Percentiles rank a stretch among this genome's conserved stretches.
phyloP scores from a whole-genome alignment of 2,888 invertebrate genomes.

The Catocala nupta region DNA sequence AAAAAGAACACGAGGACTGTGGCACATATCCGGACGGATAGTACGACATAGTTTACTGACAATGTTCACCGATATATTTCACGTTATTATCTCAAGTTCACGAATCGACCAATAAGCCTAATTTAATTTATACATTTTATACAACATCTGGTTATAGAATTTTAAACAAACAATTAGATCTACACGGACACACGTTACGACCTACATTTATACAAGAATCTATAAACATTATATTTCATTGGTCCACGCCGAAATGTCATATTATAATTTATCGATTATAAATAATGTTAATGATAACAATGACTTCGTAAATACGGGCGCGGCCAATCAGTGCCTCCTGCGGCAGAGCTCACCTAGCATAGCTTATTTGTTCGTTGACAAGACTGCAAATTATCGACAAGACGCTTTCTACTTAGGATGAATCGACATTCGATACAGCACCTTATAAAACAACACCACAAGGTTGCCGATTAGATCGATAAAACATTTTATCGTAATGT shows the following conservation, averaged over 20 bases:
- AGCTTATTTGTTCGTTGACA: slow-evolving; percentile 20
- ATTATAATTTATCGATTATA: slow-evolving; percentile 30
- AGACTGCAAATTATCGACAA: slow-evolving; percentile 23
- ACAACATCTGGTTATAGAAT: slow-evolving; percentile 41
- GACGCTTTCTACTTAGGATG: slow-evolving; percentile 18
- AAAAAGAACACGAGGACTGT: too few species aligned
- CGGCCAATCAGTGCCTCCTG: slow-evolving; percentile 42
- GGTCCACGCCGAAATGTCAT: slow-evolving; percentile 60
- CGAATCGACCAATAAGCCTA: slow-evolving; percentile 29
- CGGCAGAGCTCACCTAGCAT: slow-evolving; percentile 21
- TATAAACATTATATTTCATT: slow-evolving; percentile 39
- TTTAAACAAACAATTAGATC: slow-evolving; percentile 21
- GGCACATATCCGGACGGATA: too few species aligned
- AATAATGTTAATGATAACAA: slow-evolving; percentile 28
- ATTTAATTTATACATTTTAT: slow-evolving; percentile 50
- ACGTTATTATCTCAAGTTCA: neutral
- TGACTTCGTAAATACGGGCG: slow-evolving; percentile 42
- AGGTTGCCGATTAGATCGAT: slow-evolving; percentile 33
- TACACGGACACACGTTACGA: slow-evolving; percentile 41
- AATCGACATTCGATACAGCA: slow-evolving; percentile 34
- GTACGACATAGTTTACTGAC: too few species aligned
- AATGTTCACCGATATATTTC: too few species aligned
- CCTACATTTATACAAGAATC: slow-evolving; percentile 39
- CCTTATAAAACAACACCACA: slow-evolving; percentile 32
- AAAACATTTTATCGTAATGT: slow-evolving; percentile 22